Base-by-base conservation (phyloP, 2,797 vertebrate genomes). In the Cheirogaleus major region DNA sequence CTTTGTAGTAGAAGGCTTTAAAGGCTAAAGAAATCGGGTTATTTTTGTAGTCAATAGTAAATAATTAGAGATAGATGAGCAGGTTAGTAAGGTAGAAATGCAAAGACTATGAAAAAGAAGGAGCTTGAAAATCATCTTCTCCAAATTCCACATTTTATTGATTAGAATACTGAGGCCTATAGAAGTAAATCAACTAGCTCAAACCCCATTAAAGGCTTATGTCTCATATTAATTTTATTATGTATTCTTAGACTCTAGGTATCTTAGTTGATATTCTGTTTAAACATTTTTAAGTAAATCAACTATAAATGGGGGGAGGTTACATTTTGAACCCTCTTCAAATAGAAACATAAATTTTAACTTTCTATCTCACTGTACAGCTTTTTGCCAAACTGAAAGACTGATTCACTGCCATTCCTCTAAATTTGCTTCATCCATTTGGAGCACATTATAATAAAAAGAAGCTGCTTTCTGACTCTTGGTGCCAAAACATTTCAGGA, bases 311-410 rank as follows among this genome's bases (percentile, higher is more conserved):
- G 32, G 22, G 4, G 17, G 14, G 6, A 72, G 27, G n/a, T 95
- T 79, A 45, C 18, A 30, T 79, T 93, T 92, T 90, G n/a, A 94
- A 82, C 78, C 45, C 22, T 89, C 43, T 93, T 96, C 80, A 94
- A 92, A 85, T 80, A 79, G 65, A 93, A 59, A 67, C 20, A 35
- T 41, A 85, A 76, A 95, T 93, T 95, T 96, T 94, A 89, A 94
- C 70, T 92, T 95, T 96, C 48, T 25, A 9, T 35, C 50, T 85
- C 65, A 65, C 69, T 50, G 52, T 59, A 32, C 7, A 0, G 80
- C 14, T 85, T 93, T 84, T 38, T 23, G 17, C 41, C 70, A 41
- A 85, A 83, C 11, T 55, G 78, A 67, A 88, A 91, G 81, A 96
- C 10, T 23, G 94, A 76, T 50, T 80, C 50, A 43, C 41, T 89